These are phyloP conservation scores for Lepisosteus oculatus DNA, from an alignment of 2,113 vertebrate genomes.

Conservation along the genomic window DNA sequence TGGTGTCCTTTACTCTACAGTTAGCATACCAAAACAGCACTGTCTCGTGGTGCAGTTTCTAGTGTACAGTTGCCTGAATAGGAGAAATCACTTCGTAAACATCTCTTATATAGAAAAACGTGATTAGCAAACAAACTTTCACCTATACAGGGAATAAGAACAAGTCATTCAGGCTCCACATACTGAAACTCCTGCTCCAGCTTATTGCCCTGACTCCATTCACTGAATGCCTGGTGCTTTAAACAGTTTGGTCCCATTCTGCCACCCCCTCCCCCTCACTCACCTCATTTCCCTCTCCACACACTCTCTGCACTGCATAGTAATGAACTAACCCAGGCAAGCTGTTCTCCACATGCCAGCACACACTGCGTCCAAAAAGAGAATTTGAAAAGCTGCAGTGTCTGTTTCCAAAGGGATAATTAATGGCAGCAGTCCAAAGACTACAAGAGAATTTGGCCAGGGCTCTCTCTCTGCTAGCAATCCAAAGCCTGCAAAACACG, in stretches of 20 bases:
- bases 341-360: conserved; percentile 20
- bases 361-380: conserved; percentile 7
- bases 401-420: conserved; percentile 13
- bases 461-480: conserved; percentile 1
- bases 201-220: neutral
- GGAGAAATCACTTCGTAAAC: no score
- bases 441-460: conserved; percentile 7
- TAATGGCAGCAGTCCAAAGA: conserved; percentile 16
- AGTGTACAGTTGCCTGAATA: no score
- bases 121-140: no score
- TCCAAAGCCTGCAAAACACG: neutral
- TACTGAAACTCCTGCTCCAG: no score
- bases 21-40: no score
- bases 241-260: neutral
- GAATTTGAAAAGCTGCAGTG: conserved; percentile 15
- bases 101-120: no score
- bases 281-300: neutral
- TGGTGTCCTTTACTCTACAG: no score
- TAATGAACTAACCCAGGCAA: neutral
- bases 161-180: no score
- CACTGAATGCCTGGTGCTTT: neutral
- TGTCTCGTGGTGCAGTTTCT: no score
- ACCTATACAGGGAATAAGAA: no score
- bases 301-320: conserved; percentile 5
- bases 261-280: conserved; percentile 1